Percentiles rank a stretch among this genome's conserved stretches.
Evolutionary conservation across 2,113 vertebrate genomes (phyloP).

Genomic region (Rhipidura dahli): DNA sequence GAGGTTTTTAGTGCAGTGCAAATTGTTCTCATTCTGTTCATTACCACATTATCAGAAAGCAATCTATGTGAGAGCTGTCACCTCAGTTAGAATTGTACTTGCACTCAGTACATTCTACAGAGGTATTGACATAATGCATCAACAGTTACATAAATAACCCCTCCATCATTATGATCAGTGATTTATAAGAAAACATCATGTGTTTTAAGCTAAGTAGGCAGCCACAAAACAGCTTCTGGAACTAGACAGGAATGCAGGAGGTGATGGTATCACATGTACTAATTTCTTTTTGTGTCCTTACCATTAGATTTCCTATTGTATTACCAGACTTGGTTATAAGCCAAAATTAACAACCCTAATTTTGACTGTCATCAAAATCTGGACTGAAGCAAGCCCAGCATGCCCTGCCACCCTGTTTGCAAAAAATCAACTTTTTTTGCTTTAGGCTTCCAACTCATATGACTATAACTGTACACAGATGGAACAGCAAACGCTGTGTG

Average conservation of each 20-base stretch:
- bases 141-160: neutral
- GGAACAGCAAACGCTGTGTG: neutral
- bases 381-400: neutral
- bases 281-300: neutral
- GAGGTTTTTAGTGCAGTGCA: neutral
- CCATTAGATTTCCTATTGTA: neutral
- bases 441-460: neutral
- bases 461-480: neutral
- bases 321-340: neutral
- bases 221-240: neutral
- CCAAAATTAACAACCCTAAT: neutral
- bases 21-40: neutral
- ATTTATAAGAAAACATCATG: neutral
- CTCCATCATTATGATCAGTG: neutral
- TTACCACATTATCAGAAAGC: neutral
- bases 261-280: neutral
- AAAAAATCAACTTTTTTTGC: neutral
- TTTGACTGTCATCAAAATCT: neutral
- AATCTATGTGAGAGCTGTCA: neutral
- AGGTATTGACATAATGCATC: rapidly evolving
- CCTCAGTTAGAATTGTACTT: neutral
- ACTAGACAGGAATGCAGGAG: neutral
- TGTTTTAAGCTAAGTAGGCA: neutral
- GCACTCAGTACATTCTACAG: neutral
- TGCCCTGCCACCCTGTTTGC: neutral